Evolutionary conservation across 1,140 invertebrate species (phyloP), one percentile per base, ranked within the genome.

Genomic region (Nasonia vitripennis): DNA sequence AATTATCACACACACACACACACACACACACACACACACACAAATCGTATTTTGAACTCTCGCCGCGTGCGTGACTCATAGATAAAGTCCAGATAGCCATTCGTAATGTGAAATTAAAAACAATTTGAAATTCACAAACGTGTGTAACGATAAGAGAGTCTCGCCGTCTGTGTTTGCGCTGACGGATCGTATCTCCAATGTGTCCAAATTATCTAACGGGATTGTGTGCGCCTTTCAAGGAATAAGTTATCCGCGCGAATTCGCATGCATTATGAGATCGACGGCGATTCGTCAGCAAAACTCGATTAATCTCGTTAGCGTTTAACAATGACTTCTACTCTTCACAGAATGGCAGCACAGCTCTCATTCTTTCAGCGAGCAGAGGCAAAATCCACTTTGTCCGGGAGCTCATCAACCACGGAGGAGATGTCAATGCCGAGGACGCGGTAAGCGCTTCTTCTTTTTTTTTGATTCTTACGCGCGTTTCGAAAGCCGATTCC

Each of bases 381-480:
- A 96, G 96, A 89, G 98, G 98, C 45, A 96, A 97, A 84, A 91
- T 96, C 31, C 95, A 95, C 34, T 97, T 98, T 93, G 97, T 98
- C 48, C 94, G 96, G 48, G 95, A 98, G 90, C 94, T 99, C 37
- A 93, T 99, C 78, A 95, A 96, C 74, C 96, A 98, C 90, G 97
- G 97, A 62, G 97, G 98, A 11, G 98, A 99, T 92, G 95, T 97
- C 17, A 97, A 98, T 91, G 96, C 96, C n/a, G 96, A 97, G 89
- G 98, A 99, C 92, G 95, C 95, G 90, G 96, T 96, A 92, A 94
- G 94, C 86, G 37, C 6, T 71, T 71, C 9, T 34, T 71, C 27
- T 62, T 71, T 34, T 4, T 71, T 27, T 17, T 71, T 71, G n/a
- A 34, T 71, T 3, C 11, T 11, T 27, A 1, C 11, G 2, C 67